These are phyloP conservation scores for Girardinus metallicus DNA, from an alignment of 2,797 vertebrate genomes.

Conservation along the genomic window DNA sequence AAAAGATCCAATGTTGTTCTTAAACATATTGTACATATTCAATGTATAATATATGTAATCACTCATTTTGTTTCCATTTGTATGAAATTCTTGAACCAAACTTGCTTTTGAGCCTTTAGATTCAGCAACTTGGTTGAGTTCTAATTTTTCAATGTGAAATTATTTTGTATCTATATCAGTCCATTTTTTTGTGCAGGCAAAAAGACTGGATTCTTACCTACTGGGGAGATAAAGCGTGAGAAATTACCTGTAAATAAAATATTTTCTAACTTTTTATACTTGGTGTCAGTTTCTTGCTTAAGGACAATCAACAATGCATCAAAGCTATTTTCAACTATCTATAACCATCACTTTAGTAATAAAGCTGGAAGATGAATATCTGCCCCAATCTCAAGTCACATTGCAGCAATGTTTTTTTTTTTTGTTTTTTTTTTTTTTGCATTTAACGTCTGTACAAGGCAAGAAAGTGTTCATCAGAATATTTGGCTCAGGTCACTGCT, in stretches of 20 bases:
- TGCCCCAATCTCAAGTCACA: not conserved
- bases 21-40: constrained; percentile 47
- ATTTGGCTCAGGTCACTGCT: not conserved
- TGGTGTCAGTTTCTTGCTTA: constrained; percentile 33
- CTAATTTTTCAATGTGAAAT: constrained; percentile 56
- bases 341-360: not conserved
- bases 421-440: not conserved
- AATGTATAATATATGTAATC: constrained; percentile 54
- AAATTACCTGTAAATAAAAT: constrained; percentile 80
- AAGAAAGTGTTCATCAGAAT: not conserved
- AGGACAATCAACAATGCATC: not conserved
- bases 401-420: not conserved
- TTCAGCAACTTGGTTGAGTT: constrained; percentile 36
- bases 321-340: constrained; percentile 31
- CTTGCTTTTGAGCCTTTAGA: constrained; percentile 36
- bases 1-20: constrained; percentile 36
- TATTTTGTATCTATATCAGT: constrained; percentile 39
- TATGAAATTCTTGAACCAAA: constrained; percentile 36
- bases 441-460: not conserved
- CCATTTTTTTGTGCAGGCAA: constrained; percentile 1
- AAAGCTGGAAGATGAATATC: not conserved
- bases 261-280: constrained; percentile 75
- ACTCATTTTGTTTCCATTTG: constrained; percentile 45
- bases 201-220: constrained; percentile 37
- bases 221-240: constrained; percentile 15